Percentiles rank a stretch among this genome's conserved stretches.
Evolutionary conservation across 1,140 invertebrate species (phyloP).

Genomic region (Eulimnadia texana): DNA sequence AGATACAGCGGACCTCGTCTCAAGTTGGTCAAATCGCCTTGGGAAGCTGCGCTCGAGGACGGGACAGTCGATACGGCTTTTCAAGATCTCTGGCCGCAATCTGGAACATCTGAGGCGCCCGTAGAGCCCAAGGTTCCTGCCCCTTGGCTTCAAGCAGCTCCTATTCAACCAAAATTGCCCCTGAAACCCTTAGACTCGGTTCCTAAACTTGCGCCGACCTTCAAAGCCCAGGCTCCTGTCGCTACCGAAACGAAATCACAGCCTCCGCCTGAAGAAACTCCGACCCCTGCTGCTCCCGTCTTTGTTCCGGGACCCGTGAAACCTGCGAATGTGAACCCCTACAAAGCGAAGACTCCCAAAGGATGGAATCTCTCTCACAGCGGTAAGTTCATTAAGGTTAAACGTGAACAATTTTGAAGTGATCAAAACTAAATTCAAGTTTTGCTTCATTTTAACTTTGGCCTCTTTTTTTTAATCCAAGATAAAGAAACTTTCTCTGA

Average conservation of each 20-base stretch:
- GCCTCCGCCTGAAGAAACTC: not conserved
- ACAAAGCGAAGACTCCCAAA: slow-evolving; percentile 18
- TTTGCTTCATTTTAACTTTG: too few species aligned
- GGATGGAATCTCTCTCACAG: slow-evolving; percentile 15
- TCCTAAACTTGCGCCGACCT: slow-evolving; percentile 9
- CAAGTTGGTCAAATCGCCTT: slow-evolving; percentile 48
- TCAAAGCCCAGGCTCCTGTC: slow-evolving; percentile 5
- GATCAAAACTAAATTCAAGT: too few species aligned
- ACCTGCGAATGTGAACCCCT: slow-evolving; percentile 16
- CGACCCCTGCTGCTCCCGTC: not conserved
- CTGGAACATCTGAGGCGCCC: slow-evolving; percentile 1
- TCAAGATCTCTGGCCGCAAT: slow-evolving; percentile 27
- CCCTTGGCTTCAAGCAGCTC: slow-evolving; percentile 3
- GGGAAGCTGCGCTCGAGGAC: slow-evolving; percentile 54
- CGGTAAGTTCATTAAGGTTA: too few species aligned
- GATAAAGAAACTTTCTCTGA: not conserved
- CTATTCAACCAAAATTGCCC: slow-evolving; percentile 3
- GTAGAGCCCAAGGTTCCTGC: not conserved
- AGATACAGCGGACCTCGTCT: slow-evolving; percentile 40
- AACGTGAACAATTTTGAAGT: too few species aligned
- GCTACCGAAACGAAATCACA: not conserved
- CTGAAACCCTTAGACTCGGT: slow-evolving; percentile 8
- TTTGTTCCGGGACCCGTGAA: slow-evolving; percentile 7
- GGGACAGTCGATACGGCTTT: slow-evolving; percentile 53
- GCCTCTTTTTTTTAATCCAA: not conserved